Evolutionary conservation across 2,888 invertebrate genomes (phyloP), one percentile per base, ranked within the genome.

Genomic region (Linnaemya vulpina): DNA sequence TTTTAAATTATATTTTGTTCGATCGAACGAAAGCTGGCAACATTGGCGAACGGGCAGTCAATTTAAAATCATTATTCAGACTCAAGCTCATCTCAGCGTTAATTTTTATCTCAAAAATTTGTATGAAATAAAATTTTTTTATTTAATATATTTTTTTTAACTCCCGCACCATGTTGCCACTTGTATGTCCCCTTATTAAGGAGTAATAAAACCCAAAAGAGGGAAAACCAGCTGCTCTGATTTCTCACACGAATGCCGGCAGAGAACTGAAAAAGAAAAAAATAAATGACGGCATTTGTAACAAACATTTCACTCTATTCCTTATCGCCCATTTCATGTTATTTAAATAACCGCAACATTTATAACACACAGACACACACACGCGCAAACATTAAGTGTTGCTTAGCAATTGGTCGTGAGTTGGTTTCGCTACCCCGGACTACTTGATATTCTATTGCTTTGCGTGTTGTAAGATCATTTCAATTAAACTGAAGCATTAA

Each of bases 401-500:
- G 35, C 8, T 38, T 17, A 20, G 30, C 35, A 11, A 35, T 17
- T 30, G 35, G n/a, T 25, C 30, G 13, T 43, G 55, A 22, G n/a
- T 49, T 68, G 10, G 35, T 15, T 46, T 40, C 13, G 38, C 25
- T 15, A 35, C 49, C 51, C 25, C 13, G 35, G 15, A 43, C 74
- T 74, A 78, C 85, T 85, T 82, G 71, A 82, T 76, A 71, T 82
- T 79, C 43, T 71, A 85, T 79, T 82, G 82, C 60, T 62, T 78
- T 82, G 85, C 85, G 85, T 85, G 85, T 65, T 79, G 25, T 38
- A 46, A 67, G 78, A 78, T 85, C 75, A 67, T 85, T 85, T 85
- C 81, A 85, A 85, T 81, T 85, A 77, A 85, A 63, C 81, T 70
- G 78, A 85, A 81, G 75, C 78, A 82, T 75, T 79, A 79, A 79